Conservation (phyloP, 2,888 invertebrate species). For the Thera britannica region DNA sequence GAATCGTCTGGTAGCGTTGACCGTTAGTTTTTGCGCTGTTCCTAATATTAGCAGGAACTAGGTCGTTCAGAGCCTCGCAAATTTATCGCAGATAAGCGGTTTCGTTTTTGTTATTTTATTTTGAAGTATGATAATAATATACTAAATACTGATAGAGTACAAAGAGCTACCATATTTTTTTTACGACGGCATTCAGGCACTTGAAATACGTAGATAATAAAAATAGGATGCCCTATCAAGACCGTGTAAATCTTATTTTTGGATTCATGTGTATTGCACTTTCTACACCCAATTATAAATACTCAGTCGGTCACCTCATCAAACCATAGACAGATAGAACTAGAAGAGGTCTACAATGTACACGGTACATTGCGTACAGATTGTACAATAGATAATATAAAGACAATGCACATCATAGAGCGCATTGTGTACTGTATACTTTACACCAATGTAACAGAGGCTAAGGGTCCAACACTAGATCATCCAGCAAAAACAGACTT, state of each 20-base stretch:
- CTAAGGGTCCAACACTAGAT: constrained; percentile 18
- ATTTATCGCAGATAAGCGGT: constrained; percentile 28
- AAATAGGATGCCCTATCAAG: no score
- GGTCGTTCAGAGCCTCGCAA: constrained; percentile 32
- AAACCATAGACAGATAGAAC: constrained; percentile 29
- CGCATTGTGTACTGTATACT: constrained; percentile 5
- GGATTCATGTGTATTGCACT: background rate
- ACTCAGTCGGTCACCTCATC: constrained; percentile 29
- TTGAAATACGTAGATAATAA: no score
- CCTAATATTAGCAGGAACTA: constrained; percentile 35
- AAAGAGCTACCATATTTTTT: no score
- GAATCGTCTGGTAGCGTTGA: constrained; percentile 16
- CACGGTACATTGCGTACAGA: constrained; percentile 33
- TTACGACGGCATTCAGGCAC: no score
- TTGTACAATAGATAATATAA: constrained; percentile 20
- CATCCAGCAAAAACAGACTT: no score
- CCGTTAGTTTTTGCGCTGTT: constrained; percentile 32
- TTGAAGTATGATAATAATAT: background rate
- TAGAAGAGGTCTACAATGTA: constrained; percentile 37
- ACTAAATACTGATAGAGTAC: background rate
- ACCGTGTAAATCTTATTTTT: background rate
- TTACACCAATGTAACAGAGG: constrained; percentile 11
- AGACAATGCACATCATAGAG: constrained; percentile 15
- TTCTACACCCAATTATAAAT: constrained; percentile 1
- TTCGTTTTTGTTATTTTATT: constrained; percentile 3